Evolutionary conservation across 2,113 vertebrate genomes (phyloP), one percentile per base, ranked within the genome.

Genomic region (Epinephelus cyanopodus): DNA sequence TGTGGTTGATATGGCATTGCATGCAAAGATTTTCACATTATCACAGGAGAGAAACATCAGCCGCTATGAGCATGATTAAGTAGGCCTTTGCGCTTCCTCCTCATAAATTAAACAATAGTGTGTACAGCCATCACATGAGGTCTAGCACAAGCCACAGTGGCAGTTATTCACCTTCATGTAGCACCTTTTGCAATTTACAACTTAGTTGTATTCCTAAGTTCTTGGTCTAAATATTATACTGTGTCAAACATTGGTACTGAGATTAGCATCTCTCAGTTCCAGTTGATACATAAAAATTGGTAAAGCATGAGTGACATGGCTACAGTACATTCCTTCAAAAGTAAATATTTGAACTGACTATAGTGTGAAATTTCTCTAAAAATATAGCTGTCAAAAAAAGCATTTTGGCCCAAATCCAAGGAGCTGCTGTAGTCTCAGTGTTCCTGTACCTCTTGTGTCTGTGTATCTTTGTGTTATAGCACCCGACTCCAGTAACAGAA

Each of bases 321-420:
- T 50, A 48, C 42, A 9, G 11, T 39, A 4, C 10, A 65, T 37
- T 33, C 13, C 6, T 6, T 57, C 39, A 80, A 47, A 54, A 23
- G 14, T n/a, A 61, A n/a, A 54, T 33, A 57, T 29, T 3, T 25
- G 29, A 39, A 42, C 45, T 13, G 45, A 17, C 17, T 10, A 37
- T 10, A 6, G 2, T 25, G 14, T 50, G 14, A 48, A 57, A 47
- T 37, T 18, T 64, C 10, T 65, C 52, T 37, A 9, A 19, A 0
- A 25, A 73, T 25, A 21, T 23, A 57, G 25, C 25, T 39, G 69
- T 48, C 13, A 19, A 14, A 77, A 50, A 58, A 50, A 58, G 5
- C 2, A 37, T 60, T 66, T 61, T 61, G 54, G 52, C 48, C 25
- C 15, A 39, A 57, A 37, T 80, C 60, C 52, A 45, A 63, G 33